These are phyloP conservation scores for Drosophila nigrodunni DNA, from an alignment of 1,140 invertebrate species.

Conservation along the genomic window DNA sequence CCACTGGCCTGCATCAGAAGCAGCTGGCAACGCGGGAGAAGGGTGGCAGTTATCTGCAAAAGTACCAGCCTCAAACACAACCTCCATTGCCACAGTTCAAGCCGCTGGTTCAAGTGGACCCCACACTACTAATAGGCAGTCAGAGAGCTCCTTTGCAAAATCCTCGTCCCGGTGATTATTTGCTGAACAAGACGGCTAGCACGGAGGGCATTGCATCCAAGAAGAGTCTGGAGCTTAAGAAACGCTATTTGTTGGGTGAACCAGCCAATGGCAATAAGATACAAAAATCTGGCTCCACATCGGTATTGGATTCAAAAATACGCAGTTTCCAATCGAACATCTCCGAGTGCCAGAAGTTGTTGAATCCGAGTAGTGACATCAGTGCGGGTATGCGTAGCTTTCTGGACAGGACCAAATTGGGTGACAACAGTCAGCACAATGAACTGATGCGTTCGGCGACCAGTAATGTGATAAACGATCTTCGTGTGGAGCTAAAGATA, in stretches of 20 bases:
- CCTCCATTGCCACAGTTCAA: constrained; percentile 86
- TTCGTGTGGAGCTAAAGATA: constrained; percentile 77
- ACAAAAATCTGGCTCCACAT: constrained; percentile 93
- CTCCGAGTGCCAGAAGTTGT: constrained; percentile 94
- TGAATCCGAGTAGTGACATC: constrained; percentile 91
- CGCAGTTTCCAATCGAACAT: constrained; percentile 93
- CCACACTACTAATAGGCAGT: constrained; percentile 67
- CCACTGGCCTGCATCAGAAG: constrained; percentile 63
- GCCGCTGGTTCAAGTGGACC: constrained; percentile 85
- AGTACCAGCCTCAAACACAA: constrained; percentile 77
- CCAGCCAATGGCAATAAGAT: constrained; percentile 87
- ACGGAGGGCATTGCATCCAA: constrained; percentile 94
- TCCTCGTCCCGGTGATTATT: constrained; percentile 89
- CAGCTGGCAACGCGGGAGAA: constrained; percentile 62
- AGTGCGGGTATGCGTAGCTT: constrained; percentile 91
- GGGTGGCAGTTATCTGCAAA: constrained; percentile 72
- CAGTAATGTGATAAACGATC: constrained; percentile 76
- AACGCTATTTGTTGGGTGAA: constrained; percentile 91
- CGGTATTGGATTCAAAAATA: constrained; percentile 92
- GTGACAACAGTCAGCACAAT: constrained; percentile 54
- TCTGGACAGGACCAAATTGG: constrained; percentile 84
- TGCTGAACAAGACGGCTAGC: constrained; percentile 92
- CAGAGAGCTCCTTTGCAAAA: constrained; percentile 84
- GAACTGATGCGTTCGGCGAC: constrained; percentile 77
- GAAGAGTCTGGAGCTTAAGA: constrained; percentile 93